Conservation (phyloP, 2,113 vertebrate genomes). For the Coryphaenoides rupestris region DNA sequence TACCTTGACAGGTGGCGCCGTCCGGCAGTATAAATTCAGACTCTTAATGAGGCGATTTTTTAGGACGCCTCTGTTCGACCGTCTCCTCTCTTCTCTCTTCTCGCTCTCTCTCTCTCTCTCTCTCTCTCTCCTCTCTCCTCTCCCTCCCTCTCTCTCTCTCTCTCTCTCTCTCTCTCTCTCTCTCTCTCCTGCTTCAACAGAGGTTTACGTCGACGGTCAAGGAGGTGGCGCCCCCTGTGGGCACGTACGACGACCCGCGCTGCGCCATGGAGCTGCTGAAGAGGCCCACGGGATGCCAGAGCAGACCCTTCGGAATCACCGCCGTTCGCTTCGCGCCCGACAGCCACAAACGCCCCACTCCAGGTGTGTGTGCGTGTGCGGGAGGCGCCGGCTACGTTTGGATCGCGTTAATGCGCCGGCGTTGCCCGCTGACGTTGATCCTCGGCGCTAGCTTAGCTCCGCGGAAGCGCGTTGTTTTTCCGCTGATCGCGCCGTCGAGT, state of each 20-base stretch:
- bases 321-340: constrained; percentile 58
- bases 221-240: constrained; percentile 76
- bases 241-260: constrained; percentile 69
- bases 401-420: no score
- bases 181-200: constrained; percentile 41
- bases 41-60: not conserved
- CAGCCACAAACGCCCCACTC: constrained; percentile 42
- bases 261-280: constrained; percentile 67
- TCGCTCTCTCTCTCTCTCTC: not conserved
- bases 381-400: no score
- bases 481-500: no score
- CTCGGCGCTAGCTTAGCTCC: no score
- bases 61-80: not conserved
- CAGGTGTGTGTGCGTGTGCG: constrained; percentile 53
- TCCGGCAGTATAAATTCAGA: not conserved
- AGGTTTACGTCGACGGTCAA: constrained; percentile 71
- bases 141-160: not conserved
- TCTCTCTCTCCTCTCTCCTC: not conserved
- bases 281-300: constrained; percentile 60
- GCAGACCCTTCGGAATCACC: constrained; percentile 72
- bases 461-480: no score
- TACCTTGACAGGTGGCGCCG: not conserved
- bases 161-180: not conserved
- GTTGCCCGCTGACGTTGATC: no score
- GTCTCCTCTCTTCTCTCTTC: constrained; percentile 1